Evolutionary conservation across 2,888 invertebrate species (phyloP).

Genomic region (Drosophila villosipedis): DNA sequence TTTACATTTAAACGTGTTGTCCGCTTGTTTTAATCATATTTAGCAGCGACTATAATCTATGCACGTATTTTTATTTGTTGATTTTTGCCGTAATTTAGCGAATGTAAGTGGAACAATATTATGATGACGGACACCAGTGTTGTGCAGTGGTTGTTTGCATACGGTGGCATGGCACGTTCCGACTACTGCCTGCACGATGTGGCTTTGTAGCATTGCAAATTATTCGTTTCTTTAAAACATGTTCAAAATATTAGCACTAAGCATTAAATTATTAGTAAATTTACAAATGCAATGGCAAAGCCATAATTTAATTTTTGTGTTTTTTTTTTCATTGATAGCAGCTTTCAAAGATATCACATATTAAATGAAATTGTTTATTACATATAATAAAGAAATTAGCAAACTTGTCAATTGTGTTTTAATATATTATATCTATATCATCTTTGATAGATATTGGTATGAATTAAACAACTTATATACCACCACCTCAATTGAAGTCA

Average conservation of each 20-base stretch:
- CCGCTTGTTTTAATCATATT: neutral
- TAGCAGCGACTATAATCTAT: neutral
- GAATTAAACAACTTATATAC: neutral
- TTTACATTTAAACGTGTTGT: constrained; percentile 36
- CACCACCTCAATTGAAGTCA: neutral
- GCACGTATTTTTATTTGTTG: constrained; percentile 1
- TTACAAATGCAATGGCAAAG: neutral
- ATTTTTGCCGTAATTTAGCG: constrained; percentile 43
- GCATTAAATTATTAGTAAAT: too few species aligned
- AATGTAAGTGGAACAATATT: constrained; percentile 62
- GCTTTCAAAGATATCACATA: neutral
- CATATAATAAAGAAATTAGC: neutral
- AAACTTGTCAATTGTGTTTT: neutral
- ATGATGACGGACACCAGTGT: constrained; percentile 65
- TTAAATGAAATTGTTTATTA: neutral
- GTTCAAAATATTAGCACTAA: neutral
- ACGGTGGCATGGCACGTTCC: constrained; percentile 22
- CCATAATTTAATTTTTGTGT: accelerated
- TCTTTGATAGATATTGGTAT: neutral
- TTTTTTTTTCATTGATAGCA: neutral
- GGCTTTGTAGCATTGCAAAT: too few species aligned
- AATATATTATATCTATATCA: neutral
- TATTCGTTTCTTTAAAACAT: neutral
- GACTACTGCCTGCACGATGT: neutral
- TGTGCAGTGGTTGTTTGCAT: constrained; percentile 12